Base-by-base conservation (phyloP, 2,113 vertebrate species). In the Erythrolamprus reginae region DNA sequence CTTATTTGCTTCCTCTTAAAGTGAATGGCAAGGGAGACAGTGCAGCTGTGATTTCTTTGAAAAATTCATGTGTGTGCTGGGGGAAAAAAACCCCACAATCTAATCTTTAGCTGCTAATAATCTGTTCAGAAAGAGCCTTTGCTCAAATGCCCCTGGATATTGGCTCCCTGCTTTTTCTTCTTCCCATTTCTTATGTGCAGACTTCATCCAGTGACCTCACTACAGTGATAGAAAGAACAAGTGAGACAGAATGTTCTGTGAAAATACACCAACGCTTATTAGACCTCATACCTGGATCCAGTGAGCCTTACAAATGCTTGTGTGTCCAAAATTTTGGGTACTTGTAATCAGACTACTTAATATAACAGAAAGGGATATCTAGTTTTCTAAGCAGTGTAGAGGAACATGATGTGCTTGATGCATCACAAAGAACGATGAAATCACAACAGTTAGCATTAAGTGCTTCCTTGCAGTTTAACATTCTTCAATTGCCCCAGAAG, bases 51-150 rank as follows among this genome's bases (percentile, higher is more conserved):
- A 3, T n/a, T 89, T 17, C 23, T 48, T 84, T n/a, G 48, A 28
- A 51, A 94, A 33, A 28, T 88, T 88, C 28, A 28, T 17, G 7
- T 65, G 61, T 90, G 84, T 53, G 47, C 89, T 70, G 42, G 82
- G 8, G 9, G 26, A 56, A 91, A 52, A 0, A 0, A 89, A 38
- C n/a, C n/a, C n/a, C n/a, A n/a, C 10, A n/a, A 7, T 45, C 5
- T 91, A 88, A 86, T 8, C 83, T 89, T 92, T 86, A 12, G 7
- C 82, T 86, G 61, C 77, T 88, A 55, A 48, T 82, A n/a, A 88
- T 77, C 82, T 33, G 89, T 53, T 48, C 24, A 17, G 12, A 17
- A 23, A 50, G 28, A 93, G 24, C 48, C 42, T 93, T 92, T n/a
- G 51, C 88, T 26, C 6, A 4, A 86, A 90, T 26, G 77, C 89